These are phyloP conservation scores for Zaprionus gabonicus DNA, from an alignment of 1,140 invertebrate species.

Conservation along the genomic window DNA sequence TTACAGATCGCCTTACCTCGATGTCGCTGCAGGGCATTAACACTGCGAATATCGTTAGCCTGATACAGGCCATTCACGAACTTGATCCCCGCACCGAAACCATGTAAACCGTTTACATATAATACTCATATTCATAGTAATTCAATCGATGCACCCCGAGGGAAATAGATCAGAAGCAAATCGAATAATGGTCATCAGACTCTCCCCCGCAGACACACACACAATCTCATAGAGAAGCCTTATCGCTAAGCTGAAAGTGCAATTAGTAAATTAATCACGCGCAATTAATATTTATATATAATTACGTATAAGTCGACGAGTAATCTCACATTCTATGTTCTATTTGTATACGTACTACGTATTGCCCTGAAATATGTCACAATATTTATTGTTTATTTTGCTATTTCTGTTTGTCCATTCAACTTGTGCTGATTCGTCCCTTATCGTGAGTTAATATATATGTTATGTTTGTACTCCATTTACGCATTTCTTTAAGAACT, in stretches of 20 bases:
- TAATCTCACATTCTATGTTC: constrained; percentile 2
- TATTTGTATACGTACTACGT: background rate
- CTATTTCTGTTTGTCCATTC: background rate
- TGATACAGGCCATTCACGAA: constrained; percentile 87
- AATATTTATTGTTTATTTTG: background rate
- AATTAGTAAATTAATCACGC: constrained; percentile 60
- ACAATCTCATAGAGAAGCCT: constrained; percentile 13
- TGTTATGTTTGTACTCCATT: background rate
- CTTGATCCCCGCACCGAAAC: constrained; percentile 84
- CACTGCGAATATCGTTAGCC: constrained; percentile 85
- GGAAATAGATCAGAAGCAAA: background rate
- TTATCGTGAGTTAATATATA: background rate
- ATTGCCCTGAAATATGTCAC: constrained; percentile 1
- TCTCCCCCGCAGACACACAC: background rate
- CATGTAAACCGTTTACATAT: constrained; percentile 43
- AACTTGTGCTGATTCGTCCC: background rate
- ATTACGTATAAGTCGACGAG: background rate
- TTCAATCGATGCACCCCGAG: background rate
- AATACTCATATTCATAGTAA: constrained; percentile 1
- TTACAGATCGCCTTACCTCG: constrained; percentile 87
- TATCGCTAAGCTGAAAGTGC: constrained; percentile 68
- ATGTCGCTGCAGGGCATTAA: constrained; percentile 87
- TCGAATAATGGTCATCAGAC: background rate
- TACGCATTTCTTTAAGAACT: background rate
- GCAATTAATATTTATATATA: constrained; percentile 58